phyloP scores from a whole-genome alignment of 2,113 vertebrate genomes.

The Morone chrysops region DNA sequence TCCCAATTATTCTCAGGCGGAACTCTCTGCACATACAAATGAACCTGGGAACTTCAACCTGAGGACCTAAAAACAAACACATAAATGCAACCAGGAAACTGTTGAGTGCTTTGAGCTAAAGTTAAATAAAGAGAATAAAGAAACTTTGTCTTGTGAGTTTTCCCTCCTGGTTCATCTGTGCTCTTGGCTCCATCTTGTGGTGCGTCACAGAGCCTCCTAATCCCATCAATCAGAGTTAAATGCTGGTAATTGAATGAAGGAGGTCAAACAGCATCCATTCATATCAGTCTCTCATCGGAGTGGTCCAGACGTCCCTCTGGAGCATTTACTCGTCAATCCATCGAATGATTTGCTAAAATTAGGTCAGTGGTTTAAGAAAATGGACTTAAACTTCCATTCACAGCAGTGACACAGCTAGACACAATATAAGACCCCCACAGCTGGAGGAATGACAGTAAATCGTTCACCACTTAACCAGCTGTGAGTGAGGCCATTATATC shows the following conservation, averaged over 20 bases:
- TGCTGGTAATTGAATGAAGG: slow-evolving; percentile 56
- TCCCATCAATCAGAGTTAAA: slow-evolving; percentile 40
- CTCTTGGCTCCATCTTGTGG: slow-evolving; percentile 73
- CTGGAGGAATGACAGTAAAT: neutral
- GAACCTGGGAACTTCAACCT: neutral
- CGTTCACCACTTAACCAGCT: neutral
- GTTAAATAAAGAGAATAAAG: neutral
- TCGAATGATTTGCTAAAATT: slow-evolving; percentile 27
- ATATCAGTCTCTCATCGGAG: slow-evolving; percentile 25
- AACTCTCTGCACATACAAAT: neutral
- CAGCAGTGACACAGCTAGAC: neutral
- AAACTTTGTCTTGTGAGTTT: neutral
- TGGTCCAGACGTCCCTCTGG: slow-evolving; percentile 32
- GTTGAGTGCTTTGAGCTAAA: neutral
- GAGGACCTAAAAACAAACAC: neutral
- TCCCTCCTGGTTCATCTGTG: neutral
- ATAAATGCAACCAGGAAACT: neutral
- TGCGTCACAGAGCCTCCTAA: neutral
- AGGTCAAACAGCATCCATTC: slow-evolving; percentile 48
- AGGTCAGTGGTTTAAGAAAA: slow-evolving; percentile 36
- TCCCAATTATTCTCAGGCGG: neutral
- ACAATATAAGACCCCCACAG: neutral
- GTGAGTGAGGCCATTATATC: neutral
- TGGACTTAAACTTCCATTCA: slow-evolving; percentile 13
- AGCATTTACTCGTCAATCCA: slow-evolving; percentile 34